Conservation (phyloP, 1,140 invertebrate species). For the Onthophagus taurus region DNA sequence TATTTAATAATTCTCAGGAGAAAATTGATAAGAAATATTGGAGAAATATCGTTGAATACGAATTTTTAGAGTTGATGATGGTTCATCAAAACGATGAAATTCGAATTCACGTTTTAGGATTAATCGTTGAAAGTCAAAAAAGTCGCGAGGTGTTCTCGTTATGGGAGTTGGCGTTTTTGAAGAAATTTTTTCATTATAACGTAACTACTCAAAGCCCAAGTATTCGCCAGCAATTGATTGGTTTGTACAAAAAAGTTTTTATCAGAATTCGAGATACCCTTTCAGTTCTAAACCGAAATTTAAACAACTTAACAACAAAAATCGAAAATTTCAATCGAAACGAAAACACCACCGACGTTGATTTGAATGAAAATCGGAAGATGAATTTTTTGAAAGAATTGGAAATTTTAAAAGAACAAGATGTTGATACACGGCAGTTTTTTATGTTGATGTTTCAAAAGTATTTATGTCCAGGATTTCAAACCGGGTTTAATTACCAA, state of each 20-base stretch:
- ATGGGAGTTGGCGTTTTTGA: slow-evolving; percentile 57
- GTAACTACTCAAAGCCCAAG: slow-evolving; percentile 58
- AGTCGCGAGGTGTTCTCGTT: slow-evolving; percentile 54
- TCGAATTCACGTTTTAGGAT: slow-evolving; percentile 42
- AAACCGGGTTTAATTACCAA: slow-evolving; percentile 60
- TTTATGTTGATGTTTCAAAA: slow-evolving; percentile 15
- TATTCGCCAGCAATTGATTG: slow-evolving; percentile 49
- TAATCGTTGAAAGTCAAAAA: slow-evolving; percentile 67
- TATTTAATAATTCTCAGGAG: no score
- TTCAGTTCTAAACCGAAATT: slow-evolving; percentile 15
- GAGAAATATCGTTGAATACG: slow-evolving; percentile 34
- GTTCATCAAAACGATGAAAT: slow-evolving; percentile 30
- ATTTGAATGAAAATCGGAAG: not conserved
- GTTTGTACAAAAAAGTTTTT: slow-evolving; percentile 54
- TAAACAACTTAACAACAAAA: slow-evolving; percentile 10
- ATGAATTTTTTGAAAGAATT: not conserved
- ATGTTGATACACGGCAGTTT: slow-evolving; percentile 16
- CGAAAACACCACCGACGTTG: slow-evolving; percentile 2
- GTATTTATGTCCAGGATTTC: slow-evolving; percentile 43
- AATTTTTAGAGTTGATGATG: slow-evolving; percentile 33
- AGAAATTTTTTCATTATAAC: slow-evolving; percentile 60
- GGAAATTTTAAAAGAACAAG: slow-evolving; percentile 7
- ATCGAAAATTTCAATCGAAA: slow-evolving; percentile 1
- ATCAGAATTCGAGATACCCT: slow-evolving; percentile 24
- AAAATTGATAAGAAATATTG: slow-evolving; percentile 35